Conservation (phyloP, 1,140 invertebrate species). For the Drosophila varians region DNA sequence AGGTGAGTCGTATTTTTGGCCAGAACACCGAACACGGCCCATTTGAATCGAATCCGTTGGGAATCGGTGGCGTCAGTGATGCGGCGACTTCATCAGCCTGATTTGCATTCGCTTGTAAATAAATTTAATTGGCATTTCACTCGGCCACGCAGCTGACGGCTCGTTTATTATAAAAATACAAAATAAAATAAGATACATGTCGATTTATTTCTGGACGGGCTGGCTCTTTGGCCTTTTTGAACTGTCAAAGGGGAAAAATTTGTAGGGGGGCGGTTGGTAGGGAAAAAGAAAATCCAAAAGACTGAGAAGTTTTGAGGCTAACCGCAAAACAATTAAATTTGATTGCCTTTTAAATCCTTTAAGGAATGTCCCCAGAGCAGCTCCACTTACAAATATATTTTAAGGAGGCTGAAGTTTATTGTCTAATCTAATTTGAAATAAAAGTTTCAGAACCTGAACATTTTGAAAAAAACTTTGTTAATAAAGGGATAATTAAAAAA, state of each 20-base stretch:
- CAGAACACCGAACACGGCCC: conserved; percentile 13
- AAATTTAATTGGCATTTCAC: conserved; percentile 68
- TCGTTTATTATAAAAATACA: conserved; percentile 58
- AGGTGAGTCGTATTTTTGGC: conserved; percentile 69
- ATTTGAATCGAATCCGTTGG: conserved; percentile 35
- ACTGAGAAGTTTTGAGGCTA: conserved; percentile 52
- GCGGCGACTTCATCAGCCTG: conserved; percentile 43
- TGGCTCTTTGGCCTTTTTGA: conserved; percentile 5
- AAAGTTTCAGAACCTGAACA: too few species aligned
- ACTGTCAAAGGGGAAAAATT: conserved; percentile 9
- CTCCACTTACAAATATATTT: background rate
- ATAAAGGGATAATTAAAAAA: too few species aligned
- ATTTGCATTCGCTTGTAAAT: conserved; percentile 63
- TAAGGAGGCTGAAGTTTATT: background rate
- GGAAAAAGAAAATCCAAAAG: conserved; percentile 9
- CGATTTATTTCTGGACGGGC: conserved; percentile 26
- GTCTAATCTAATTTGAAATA: too few species aligned
- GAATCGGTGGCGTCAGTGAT: conserved; percentile 48
- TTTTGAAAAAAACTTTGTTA: too few species aligned
- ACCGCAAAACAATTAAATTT: conserved; percentile 79
- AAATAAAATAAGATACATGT: conserved; percentile 18
- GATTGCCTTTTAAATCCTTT: conserved; percentile 77
- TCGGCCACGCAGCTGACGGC: conserved; percentile 45
- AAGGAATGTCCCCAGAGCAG: conserved; percentile 14
- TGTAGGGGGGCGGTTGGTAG: too few species aligned